Base-by-base conservation (phyloP, 2,113 vertebrate genomes). In the Atlantisia rogersi region DNA sequence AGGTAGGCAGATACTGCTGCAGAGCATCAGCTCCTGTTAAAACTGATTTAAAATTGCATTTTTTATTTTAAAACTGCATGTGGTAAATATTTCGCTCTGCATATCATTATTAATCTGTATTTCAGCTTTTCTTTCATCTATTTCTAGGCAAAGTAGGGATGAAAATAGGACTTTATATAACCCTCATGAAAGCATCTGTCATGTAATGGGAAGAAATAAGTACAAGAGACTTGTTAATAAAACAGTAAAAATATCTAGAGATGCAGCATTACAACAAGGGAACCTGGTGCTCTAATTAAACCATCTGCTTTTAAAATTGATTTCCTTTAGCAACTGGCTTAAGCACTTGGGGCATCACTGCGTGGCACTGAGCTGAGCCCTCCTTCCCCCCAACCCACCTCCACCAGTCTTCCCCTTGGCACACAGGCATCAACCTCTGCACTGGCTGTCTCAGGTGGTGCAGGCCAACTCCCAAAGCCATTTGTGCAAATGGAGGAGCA, bases 141-240 rank as follows among this genome's bases (percentile, higher is more conserved):
- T 86, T 95, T 82, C 88, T 83, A 94, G 63, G n/a, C 55, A 88
- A 86, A 93, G 46, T 3, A 74, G 46, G 59, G 53, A 86, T 44
- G 64, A 88, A 94, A 86, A 77, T 13, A 90, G 40, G 40, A 58
- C 69, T 93, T 90, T 83, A 67, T 81, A 46, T 77, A 90, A 94
- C 48, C 48, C 10, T 55, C 63, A 82, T 93, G 71, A 90, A 95
- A 96, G 91, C 92, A 90, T 93, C 86, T 94, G 88, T 86, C 94
- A 90, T 77, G 42, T 15, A 86, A 62, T 0, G 12, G 60, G 76
- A 78, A 93, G 53, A 75, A 91, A 35, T 21, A 82, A 90, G 48
- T 82, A 46, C 2, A 3, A 80, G 31, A 74, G 64, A 26, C 71
- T 88, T 86, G 71, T 75, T 94, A 95, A 95, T 90, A 86, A 94